Evolutionary conservation across 2,888 invertebrate species (phyloP).

Genomic region (Hirtodrosophila histrioides): DNA sequence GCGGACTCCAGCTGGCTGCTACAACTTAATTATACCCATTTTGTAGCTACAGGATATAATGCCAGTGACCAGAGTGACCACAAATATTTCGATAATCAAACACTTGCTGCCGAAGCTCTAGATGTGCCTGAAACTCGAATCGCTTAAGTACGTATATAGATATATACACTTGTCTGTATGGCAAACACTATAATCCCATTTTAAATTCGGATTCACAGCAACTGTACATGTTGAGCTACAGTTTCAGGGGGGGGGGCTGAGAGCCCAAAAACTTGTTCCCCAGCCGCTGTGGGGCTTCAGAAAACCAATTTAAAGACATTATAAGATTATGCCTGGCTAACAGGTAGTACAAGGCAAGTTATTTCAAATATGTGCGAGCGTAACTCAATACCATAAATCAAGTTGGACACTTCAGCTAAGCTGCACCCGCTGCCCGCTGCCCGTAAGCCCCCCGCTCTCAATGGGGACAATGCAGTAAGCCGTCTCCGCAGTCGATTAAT

Average conservation of each 20-base stretch:
- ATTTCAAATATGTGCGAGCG: conserved; percentile 63
- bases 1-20: no score
- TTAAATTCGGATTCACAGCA: conserved; percentile 16
- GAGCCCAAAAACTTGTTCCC: conserved; percentile 13
- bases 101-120: conserved; percentile 35
- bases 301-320: conserved; percentile 39
- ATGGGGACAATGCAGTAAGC: conserved; percentile 38
- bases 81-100: conserved; percentile 16
- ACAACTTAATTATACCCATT: no score
- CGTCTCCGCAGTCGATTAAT: conserved; percentile 70
- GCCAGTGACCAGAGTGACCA: no score
- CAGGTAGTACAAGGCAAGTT: conserved; percentile 39
- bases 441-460: no score
- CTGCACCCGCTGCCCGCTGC: conserved; percentile 11
- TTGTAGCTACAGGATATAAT: no score
- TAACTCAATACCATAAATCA: conserved; percentile 74
- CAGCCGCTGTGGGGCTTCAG: conserved; percentile 45
- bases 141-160: conserved; percentile 4
- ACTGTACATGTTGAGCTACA: conserved; percentile 5
- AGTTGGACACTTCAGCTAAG: conserved; percentile 63
- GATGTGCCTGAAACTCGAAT: conserved; percentile 31
- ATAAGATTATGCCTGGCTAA: conserved; percentile 25
- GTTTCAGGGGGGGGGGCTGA: conserved; percentile 22
- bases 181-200: conserved; percentile 48
- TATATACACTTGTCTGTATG: not conserved